Evolutionary conservation across 1,140 invertebrate genomes (phyloP), one percentile per base, ranked within the genome.

Genomic region (Drosophila sp.): DNA sequence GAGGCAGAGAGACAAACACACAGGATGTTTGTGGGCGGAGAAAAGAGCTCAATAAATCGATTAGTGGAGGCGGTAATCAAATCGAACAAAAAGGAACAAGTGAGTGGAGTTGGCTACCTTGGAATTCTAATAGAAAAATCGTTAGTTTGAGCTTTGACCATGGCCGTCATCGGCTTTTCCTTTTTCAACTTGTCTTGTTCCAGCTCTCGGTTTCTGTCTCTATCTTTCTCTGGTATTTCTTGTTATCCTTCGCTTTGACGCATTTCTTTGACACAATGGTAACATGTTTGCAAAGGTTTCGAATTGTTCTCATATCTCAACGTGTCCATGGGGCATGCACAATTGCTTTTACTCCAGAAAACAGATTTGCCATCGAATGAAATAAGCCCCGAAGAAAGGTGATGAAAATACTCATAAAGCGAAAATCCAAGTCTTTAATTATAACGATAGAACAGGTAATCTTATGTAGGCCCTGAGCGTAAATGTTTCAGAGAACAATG

Each of bases 11-110:
- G 17, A 17, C 17, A 17, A 17, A 56, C 3, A 44, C 0, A 3
- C 30, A 23, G 38, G 35, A 47, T 29, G n/a, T 27, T 10, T 47
- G 25, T 23, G 11, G 56, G 47, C 2, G n/a, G 60, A 58, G 40
- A 44, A 70, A 65, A 66, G 62, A 50, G 62, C 66, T 77, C 70
- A 73, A 82, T 89, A 80, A 87, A 89, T 87, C 83, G 83, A 87
- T 87, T 80, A 77, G 72, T 17, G 11, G 47, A 72, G 60, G 33
- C 38, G 41, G 30, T 58, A 73, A 25, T 30, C n/a, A 23, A 11
- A 57, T 41, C n/a, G 40, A 35, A 44, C 41, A 65, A 70, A 50
- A 66, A 38, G 10, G 3, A 62, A 60, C 11, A 44, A 61, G 25
- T 58, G n/a, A 27, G 25, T 11, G 6, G 7, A 35, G 17, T 17